These are phyloP conservation scores for Sarcophaga peregrina DNA, from an alignment of 1,140 invertebrate genomes.

Conservation along the genomic window DNA sequence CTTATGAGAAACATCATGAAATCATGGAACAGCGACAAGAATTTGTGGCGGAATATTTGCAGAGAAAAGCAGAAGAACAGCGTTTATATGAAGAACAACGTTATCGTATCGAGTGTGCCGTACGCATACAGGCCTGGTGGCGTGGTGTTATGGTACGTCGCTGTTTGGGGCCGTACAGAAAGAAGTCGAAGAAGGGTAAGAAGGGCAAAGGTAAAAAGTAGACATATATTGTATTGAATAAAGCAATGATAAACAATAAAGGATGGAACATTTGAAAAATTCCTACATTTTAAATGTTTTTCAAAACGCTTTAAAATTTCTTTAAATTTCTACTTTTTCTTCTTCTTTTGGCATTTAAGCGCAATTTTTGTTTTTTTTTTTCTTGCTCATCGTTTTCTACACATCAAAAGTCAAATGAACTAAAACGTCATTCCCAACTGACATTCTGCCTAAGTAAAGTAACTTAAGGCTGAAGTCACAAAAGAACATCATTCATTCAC, in stretches of 20 bases:
- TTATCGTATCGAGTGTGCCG: constrained; percentile 58
- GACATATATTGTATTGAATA: not conserved
- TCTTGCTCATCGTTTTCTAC: not conserved
- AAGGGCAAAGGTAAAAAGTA: constrained; percentile 58
- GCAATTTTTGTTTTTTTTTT: not conserved
- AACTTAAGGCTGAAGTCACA: constrained; percentile 12
- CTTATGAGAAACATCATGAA: constrained; percentile 52
- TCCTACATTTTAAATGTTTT: not conserved
- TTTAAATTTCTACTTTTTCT: not conserved
- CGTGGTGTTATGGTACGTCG: constrained; percentile 75
- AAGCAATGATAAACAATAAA: not conserved
- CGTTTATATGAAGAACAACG: constrained; percentile 54
- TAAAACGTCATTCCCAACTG: constrained; percentile 20
- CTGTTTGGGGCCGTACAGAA: constrained; percentile 73
- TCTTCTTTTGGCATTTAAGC: too few relatives aligned
- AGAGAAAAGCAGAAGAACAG: constrained; percentile 58
- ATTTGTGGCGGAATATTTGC: constrained; percentile 54
- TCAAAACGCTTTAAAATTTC: not conserved
- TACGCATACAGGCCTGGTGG: constrained; percentile 75
- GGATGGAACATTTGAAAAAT: not conserved
- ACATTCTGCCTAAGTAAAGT: constrained; percentile 10
- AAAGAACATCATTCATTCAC: constrained; percentile 10
- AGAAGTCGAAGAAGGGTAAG: constrained; percentile 70
- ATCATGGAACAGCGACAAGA: constrained; percentile 51
- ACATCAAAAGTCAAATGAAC: constrained; percentile 3